These are phyloP conservation scores for Drosophila lini DNA, from an alignment of 1,140 invertebrate species.

Conservation along the genomic window DNA sequence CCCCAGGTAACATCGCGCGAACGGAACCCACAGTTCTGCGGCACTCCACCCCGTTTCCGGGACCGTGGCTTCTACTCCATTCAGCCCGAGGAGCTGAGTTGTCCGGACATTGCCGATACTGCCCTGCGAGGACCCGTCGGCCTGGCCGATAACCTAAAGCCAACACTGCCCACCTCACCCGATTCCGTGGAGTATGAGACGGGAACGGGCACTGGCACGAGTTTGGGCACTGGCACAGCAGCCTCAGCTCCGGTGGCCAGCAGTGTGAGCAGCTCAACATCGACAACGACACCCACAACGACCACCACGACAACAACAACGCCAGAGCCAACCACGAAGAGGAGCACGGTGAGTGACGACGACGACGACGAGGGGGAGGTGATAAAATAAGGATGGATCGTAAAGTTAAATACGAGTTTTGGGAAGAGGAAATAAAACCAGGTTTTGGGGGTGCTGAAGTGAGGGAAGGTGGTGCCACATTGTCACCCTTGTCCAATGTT, in stretches of 20 bases:
- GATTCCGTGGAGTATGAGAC: constrained; percentile 74
- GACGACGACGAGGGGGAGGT: neutral
- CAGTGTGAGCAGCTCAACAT: constrained; percentile 71
- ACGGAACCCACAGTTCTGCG: constrained; percentile 96
- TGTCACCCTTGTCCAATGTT: constrained; percentile 15
- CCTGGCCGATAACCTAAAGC: constrained; percentile 84
- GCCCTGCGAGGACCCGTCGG: constrained; percentile 85
- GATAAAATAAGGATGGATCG: constrained; percentile 26
- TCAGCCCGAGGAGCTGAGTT: constrained; percentile 89
- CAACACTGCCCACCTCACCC: constrained; percentile 71
- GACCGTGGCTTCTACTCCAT: constrained; percentile 94
- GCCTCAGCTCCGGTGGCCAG: constrained; percentile 79
- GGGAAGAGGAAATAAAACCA: constrained; percentile 3
- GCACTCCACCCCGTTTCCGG: constrained; percentile 90
- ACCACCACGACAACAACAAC: constrained; percentile 64
- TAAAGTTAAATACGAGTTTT: constrained; percentile 25
- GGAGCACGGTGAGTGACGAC: constrained; percentile 71
- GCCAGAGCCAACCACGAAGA: constrained; percentile 52
- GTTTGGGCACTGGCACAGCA: constrained; percentile 65
- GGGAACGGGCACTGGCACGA: constrained; percentile 43
- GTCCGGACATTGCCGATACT: constrained; percentile 80
- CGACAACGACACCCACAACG: constrained; percentile 65
- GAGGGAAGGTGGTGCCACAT: neutral
- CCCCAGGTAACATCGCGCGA: constrained; percentile 90
- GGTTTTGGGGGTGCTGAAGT: neutral